Evolutionary conservation across 2,113 vertebrate species (phyloP), one percentile per base, ranked within the genome.

Genomic region (Phalacrocorax brasilianus): DNA sequence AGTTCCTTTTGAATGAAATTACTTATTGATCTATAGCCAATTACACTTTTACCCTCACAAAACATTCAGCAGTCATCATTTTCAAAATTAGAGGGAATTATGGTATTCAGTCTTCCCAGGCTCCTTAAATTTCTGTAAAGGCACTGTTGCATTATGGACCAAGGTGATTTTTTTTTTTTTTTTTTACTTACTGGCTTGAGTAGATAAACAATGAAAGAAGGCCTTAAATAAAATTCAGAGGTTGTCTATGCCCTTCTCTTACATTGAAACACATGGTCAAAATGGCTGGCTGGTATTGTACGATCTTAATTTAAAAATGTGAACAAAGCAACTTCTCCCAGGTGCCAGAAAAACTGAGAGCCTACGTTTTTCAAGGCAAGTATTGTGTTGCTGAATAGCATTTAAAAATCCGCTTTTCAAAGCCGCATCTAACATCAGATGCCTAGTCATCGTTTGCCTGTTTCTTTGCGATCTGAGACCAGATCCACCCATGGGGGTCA

Each of bases 11-110:
- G 75, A 92, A 94, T 96, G 68, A 97, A 97, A 98, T 97, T 97
- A 93, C 94, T 95, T 98, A 97, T 97, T 96, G 97, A 98, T 98
- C 96, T 68, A 84, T 95, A 94, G 91, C 86, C 92, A 97, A 83
- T 97, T 98, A 97, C 33, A 95, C 92, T 96, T 97, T 97, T 95
- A 95, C 74, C 87, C 88, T 92, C 74, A 81, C 91, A 97, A 98
- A 95, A 88, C 52, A 18, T 94, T 96, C 76, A 96, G 35, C 45
- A 90, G 45, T 88, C 67, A 97, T 98, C 18, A 88, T 89, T 97
- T 84, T 94, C 71, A 94, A 94, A 97, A 96, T 97, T 97, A 94
- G 63, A 86, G 26, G 47, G 56, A 88, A 79, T 91, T 93, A 73
- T 8, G 2, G 61, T 89, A 59, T 87, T 96, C 88, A 95, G 1